Percentiles rank a stretch among this genome's conserved stretches.
These are phyloP conservation scores for Pseudeuparius sepicola DNA, from an alignment of 2,888 invertebrate species.

Conservation along the genomic window DNA sequence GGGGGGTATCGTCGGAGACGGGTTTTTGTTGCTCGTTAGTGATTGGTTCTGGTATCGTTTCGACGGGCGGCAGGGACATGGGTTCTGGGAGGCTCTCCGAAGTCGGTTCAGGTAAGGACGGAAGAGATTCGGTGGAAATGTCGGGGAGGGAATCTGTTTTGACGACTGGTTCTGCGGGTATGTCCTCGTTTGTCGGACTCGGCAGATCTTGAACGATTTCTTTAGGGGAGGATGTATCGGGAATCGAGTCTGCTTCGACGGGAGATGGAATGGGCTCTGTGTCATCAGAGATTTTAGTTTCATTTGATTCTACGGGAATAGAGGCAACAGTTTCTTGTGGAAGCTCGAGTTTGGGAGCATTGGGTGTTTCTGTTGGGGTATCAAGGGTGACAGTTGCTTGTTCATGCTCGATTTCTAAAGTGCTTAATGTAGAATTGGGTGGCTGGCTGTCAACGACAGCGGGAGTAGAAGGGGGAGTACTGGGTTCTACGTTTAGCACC, in stretches of 20 bases:
- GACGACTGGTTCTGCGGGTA: slow-evolving; percentile 30
- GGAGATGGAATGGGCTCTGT: slow-evolving; percentile 1
- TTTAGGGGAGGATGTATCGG: slow-evolving; percentile 3
- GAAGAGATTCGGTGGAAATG: slow-evolving; percentile 37
- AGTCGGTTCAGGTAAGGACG: slow-evolving; percentile 35
- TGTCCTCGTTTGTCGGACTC: neutral
- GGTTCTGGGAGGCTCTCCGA: slow-evolving; percentile 37
- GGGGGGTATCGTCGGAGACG: slow-evolving; percentile 27
- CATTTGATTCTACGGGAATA: slow-evolving; percentile 6
- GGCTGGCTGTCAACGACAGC: too few relatives aligned
- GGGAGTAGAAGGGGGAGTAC: slow-evolving; percentile 19
- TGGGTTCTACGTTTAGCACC: too few relatives aligned
- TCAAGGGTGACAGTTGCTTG: too few relatives aligned
- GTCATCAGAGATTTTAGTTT: too few relatives aligned
- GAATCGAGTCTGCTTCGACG: slow-evolving; percentile 1
- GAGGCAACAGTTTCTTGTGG: slow-evolving; percentile 2
- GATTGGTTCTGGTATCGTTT: slow-evolving; percentile 37
- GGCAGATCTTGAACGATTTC: neutral
- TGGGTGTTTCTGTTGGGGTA: too few relatives aligned
- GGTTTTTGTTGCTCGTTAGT: slow-evolving; percentile 21
- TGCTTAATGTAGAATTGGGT: too few relatives aligned
- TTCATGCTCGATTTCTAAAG: too few relatives aligned
- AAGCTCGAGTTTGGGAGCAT: too few relatives aligned
- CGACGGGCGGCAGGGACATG: slow-evolving; percentile 39
- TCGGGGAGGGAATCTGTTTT: slow-evolving; percentile 38